Conservation (phyloP, 2,888 invertebrate species). For the Pristionchus exspectatus region DNA sequence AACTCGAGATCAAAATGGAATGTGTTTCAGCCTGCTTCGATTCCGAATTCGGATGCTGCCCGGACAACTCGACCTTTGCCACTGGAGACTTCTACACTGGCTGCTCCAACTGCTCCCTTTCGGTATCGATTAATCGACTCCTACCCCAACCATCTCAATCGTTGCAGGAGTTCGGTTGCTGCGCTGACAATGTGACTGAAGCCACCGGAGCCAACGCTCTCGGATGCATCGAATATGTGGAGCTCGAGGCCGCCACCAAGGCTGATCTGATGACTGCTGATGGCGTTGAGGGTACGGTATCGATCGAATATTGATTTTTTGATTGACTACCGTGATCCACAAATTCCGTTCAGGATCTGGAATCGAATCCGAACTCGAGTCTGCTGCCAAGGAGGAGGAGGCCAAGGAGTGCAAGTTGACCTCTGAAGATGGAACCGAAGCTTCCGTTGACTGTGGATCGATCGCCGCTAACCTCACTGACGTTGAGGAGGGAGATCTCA, state of each 20-base stretch:
- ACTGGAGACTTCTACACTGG: slow-evolving; percentile 75
- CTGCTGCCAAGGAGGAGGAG: slow-evolving; percentile 9
- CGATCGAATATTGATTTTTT: background rate
- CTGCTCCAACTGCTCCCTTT: slow-evolving; percentile 78
- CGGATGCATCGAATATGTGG: slow-evolving; percentile 68
- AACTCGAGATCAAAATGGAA: background rate
- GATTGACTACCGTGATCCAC: background rate
- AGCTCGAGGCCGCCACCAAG: background rate
- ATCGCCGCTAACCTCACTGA: slow-evolving; percentile 62
- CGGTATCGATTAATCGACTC: slow-evolving; percentile 49
- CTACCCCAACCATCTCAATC: background rate
- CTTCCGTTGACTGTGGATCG: slow-evolving; percentile 66
- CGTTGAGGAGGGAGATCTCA: slow-evolving; percentile 59
- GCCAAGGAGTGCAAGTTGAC: slow-evolving; percentile 61
- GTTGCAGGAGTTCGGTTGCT: slow-evolving; percentile 86
- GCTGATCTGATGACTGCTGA: slow-evolving; percentile 54
- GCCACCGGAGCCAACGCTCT: slow-evolving; percentile 81
- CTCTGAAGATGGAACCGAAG: slow-evolving; percentile 68
- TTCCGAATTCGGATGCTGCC: slow-evolving; percentile 89
- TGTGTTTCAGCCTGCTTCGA: slow-evolving; percentile 79
- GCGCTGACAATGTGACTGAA: slow-evolving; percentile 89
- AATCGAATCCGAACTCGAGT: background rate
- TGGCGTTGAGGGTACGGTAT: slow-evolving; percentile 29
- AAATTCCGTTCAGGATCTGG: slow-evolving; percentile 20
- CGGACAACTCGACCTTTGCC: slow-evolving; percentile 89